phyloP scores from a whole-genome alignment of 2,888 invertebrate species.

The Tetranychus piercei region DNA sequence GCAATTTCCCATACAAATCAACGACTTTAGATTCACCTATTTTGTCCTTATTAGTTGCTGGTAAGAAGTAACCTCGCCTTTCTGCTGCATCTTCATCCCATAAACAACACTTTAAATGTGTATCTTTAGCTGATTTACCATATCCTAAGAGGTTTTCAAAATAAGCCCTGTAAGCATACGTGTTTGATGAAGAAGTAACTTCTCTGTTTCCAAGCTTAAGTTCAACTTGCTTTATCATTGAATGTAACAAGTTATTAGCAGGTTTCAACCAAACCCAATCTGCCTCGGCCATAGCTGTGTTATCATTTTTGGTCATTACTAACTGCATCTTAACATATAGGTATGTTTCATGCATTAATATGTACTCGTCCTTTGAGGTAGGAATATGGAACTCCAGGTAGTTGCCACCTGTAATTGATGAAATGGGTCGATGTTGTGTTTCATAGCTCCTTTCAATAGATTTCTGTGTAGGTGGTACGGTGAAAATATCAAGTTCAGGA shows the following conservation, averaged over 20 bases:
- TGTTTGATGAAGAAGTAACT: background rate
- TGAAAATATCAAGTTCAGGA: slow-evolving; percentile 8
- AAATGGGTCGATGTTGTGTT: slow-evolving; percentile 3
- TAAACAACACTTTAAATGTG: background rate
- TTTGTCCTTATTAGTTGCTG: background rate
- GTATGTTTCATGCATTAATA: slow-evolving; percentile 3
- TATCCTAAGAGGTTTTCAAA: background rate
- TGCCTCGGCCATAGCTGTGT: background rate
- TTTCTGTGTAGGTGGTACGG: slow-evolving; percentile 6
- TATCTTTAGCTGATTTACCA: background rate
- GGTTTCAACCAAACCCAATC: background rate
- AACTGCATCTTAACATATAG: background rate
- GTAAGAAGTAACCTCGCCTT: background rate
- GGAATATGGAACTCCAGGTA: slow-evolving; percentile 4
- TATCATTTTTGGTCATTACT: background rate
- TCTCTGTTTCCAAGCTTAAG: background rate
- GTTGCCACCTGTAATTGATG: background rate
- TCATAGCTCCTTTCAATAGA: slow-evolving; percentile 4
- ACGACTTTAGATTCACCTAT: background rate
- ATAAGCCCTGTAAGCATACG: slow-evolving; percentile 10
- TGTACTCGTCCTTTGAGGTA: background rate
- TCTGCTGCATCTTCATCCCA: background rate
- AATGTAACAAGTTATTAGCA: background rate
- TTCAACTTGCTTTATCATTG: slow-evolving; percentile 3
- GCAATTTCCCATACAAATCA: background rate